These are phyloP conservation scores for Brachyopa scutellaris DNA, from an alignment of 2,888 invertebrate species.

Conservation along the genomic window DNA sequence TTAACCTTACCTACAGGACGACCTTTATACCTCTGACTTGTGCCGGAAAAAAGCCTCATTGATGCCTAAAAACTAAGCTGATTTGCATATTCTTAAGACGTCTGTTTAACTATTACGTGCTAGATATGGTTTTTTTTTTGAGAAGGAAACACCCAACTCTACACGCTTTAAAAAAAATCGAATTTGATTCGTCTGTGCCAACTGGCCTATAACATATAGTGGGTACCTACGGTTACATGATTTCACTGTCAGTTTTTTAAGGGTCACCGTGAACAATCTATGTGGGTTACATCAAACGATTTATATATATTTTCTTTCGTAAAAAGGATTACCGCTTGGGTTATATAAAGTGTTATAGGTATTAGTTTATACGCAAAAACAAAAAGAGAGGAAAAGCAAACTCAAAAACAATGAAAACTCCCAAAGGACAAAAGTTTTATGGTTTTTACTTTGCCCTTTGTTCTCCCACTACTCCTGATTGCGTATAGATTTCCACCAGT, in stretches of 20 bases:
- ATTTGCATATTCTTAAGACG: no score
- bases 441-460: neutral
- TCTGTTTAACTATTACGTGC: no score
- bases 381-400: neutral
- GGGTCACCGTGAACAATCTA: constrained; percentile 2
- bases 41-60: no score
- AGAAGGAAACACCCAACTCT: no score
- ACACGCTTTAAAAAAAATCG: neutral
- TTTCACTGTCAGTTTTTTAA: constrained; percentile 5
- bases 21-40: no score
- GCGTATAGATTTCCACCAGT: constrained; percentile 13
- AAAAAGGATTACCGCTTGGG: constrained; percentile 29
- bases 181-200: constrained; percentile 4
- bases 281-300: constrained; percentile 16
- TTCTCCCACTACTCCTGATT: neutral
- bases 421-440: constrained; percentile 35
- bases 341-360: constrained; percentile 31
- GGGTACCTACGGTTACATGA: neutral
- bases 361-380: constrained; percentile 11
- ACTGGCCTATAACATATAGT: neutral
- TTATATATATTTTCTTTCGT: neutral
- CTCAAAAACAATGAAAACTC: constrained; percentile 2
- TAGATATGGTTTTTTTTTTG: no score
- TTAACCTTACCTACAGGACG: no score
- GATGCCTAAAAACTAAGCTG: no score